Evolutionary conservation across 2,888 invertebrate genomes (phyloP).

Genomic region (Oxyteleia sp.): DNA sequence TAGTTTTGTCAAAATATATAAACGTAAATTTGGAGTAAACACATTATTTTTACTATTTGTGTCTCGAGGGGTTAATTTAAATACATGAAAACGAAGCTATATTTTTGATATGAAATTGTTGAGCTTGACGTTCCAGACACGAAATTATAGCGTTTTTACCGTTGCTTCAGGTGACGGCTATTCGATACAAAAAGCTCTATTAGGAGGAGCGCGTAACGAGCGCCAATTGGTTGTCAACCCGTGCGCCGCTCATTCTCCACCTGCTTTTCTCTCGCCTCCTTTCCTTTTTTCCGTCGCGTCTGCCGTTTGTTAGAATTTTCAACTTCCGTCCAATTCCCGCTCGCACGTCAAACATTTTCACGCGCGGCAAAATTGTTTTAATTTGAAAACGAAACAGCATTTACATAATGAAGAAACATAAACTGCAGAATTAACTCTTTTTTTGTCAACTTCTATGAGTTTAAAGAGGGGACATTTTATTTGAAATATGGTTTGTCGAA

Average conservation of each 20-base stretch:
- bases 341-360: conserved; percentile 36
- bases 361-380: conserved; percentile 15
- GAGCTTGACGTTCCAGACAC: background rate
- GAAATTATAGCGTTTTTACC: background rate
- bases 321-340: conserved; percentile 38
- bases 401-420: conserved; percentile 45
- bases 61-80: background rate
- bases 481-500: too few species aligned
- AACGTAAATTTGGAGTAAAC: too few species aligned
- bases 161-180: background rate
- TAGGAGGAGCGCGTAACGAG: conserved; percentile 23
- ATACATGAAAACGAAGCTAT: too few species aligned
- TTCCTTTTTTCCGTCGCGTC: conserved; percentile 13
- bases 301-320: conserved; percentile 35
- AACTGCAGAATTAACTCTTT: background rate
- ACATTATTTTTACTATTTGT: too few species aligned
- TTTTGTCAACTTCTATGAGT: too few species aligned
- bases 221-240: conserved; percentile 45
- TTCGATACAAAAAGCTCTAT: conserved; percentile 19
- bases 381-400: conserved; percentile 20
- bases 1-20: too few species aligned
- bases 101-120: background rate
- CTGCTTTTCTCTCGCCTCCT: conserved; percentile 22
- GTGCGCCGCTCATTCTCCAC: conserved; percentile 5
- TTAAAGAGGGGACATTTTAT: too few species aligned